phyloP scores from a whole-genome alignment of 2,113 vertebrate species.

The Muntiacus reevesi region DNA sequence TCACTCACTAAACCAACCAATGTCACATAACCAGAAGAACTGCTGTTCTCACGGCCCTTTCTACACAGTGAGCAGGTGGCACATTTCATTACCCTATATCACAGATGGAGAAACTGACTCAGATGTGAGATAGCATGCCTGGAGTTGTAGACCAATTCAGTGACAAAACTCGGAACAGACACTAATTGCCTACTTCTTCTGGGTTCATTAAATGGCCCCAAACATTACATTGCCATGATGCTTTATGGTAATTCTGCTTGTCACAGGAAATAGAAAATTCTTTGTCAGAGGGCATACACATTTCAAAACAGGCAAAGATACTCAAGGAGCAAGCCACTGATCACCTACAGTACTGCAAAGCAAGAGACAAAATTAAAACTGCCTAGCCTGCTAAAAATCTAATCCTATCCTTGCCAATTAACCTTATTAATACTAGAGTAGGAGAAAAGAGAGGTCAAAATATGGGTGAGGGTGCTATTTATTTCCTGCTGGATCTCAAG shows the following conservation, averaged over 20 bases:
- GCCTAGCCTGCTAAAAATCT: constrained; percentile 56
- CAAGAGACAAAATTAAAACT: constrained; percentile 55
- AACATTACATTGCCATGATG: neutral
- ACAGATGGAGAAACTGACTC: constrained; percentile 45
- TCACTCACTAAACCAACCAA: neutral
- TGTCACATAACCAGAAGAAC: neutral
- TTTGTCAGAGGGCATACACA: neutral
- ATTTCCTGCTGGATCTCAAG: neutral
- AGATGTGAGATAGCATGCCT: neutral
- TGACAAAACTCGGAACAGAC: neutral
- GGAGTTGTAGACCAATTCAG: constrained; percentile 1
- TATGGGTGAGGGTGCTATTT: neutral
- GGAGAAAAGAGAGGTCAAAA: neutral
- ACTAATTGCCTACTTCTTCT: neutral
- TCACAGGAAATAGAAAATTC: constrained; percentile 7
- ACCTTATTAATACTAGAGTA: constrained; percentile 53
- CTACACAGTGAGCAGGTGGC: neutral
- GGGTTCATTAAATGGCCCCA: constrained; percentile 7
- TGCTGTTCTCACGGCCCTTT: neutral
- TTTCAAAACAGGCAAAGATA: constrained; percentile 38
- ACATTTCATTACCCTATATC: constrained; percentile 25
- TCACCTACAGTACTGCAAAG: neutral
- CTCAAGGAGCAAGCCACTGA: constrained; percentile 18
- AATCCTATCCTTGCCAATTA: constrained; percentile 68
- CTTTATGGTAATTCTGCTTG: neutral